Evolutionary conservation across 1,140 invertebrate genomes (phyloP).

Genomic region (Zaprionus inermis): DNA sequence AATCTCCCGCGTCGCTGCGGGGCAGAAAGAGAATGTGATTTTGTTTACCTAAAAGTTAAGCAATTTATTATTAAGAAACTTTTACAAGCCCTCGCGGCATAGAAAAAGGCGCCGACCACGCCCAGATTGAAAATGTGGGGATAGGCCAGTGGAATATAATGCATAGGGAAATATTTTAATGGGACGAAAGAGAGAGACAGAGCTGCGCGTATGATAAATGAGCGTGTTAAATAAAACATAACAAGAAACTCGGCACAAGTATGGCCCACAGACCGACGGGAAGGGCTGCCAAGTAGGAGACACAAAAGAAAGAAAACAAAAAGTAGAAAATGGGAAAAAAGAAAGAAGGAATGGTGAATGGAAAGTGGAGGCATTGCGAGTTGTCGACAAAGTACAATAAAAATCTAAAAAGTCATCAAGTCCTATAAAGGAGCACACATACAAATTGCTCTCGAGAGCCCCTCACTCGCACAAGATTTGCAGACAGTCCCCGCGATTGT

Average conservation of each 20-base stretch:
- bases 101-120: constrained; percentile 30
- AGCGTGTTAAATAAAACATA: constrained; percentile 65
- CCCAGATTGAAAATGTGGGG: constrained; percentile 22
- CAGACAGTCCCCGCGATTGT: constrained; percentile 1
- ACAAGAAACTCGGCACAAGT: constrained; percentile 45
- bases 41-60: constrained; percentile 80
- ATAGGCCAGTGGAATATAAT: constrained; percentile 24
- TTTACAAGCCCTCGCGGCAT: constrained; percentile 49
- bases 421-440: constrained; percentile 3
- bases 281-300: constrained; percentile 13
- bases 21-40: constrained; percentile 50
- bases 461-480: not conserved
- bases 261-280: constrained; percentile 9
- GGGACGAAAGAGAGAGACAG: not conserved
- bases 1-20: not conserved
- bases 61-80: constrained; percentile 80
- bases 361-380: not conserved
- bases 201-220: constrained; percentile 63
- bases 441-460: constrained; percentile 8
- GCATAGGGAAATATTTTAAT: constrained; percentile 20
- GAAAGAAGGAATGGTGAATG: not conserved
- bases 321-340: not conserved
- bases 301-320: not conserved
- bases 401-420: constrained; percentile 24
- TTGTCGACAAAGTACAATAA: constrained; percentile 17